Evolutionary conservation across 2,797 vertebrate species (phyloP), one percentile per base, ranked within the genome.

Genomic region (Vireo griseus): DNA sequence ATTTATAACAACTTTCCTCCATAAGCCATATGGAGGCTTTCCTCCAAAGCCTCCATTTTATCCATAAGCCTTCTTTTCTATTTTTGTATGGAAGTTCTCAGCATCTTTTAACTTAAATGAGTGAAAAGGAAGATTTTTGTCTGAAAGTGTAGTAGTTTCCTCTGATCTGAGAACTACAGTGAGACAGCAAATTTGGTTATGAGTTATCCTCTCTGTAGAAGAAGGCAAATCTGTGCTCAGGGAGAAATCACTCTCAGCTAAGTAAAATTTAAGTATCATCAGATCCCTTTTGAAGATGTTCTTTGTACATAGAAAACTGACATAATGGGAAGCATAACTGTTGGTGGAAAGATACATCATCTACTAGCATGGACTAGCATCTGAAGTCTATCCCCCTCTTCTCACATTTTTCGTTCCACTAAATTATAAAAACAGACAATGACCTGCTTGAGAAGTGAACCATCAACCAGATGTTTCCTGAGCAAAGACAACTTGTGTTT

Each of bases 381-480:
- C 94, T 28, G 74, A 77, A 73, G 29, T 68, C 51, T 90, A 73
- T 88, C 67, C 54, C 67, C 28, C 13, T 97, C 94, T 97, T 97
- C 97, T 96, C 96, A 97, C 94, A 94, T 10, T 94, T 96, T 94
- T 95, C 92, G 59, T 96, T 96, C 95, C 95, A 94, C 94, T 96
- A 88, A 96, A 88, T 97, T 95, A 94, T 91, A 96, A 94, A 97
- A 96, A 61, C 55, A 92, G 88, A 92, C 86, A 77, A 78, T 75
- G 86, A 97, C 94, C 97, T 57, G 72, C 91, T 95, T 91, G 94
- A 98, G 97, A 97, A 97, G 91, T 86, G 50, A 95, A 94, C 86
- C 89, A 96, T 97, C 93, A 83, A 28, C 89, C 98, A 98, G 98
- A 95, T 98, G 97, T 98, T 98, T 98, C 97, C 98, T 98, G 98